Percentiles rank a stretch among this genome's conserved stretches.
Conservation (phyloP, 1,140 invertebrate genomes). For the Aphidius ervi region DNA sequence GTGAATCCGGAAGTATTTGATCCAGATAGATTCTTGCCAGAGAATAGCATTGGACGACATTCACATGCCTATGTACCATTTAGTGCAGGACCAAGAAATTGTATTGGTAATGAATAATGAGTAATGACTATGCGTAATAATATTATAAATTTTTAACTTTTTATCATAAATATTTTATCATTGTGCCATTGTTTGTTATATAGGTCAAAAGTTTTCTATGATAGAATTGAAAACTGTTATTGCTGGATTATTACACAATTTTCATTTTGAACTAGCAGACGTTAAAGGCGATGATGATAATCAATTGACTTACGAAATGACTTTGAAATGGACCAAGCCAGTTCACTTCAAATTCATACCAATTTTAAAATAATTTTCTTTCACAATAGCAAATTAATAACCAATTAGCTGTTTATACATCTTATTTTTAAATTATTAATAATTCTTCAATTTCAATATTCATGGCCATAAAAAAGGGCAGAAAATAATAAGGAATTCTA, state of each 20-base stretch:
- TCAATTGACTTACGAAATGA: constrained; percentile 29
- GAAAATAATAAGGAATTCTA: no score
- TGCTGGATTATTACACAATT: constrained; percentile 64
- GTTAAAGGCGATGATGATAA: constrained; percentile 27
- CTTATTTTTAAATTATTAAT: no score
- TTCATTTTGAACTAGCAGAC: constrained; percentile 49
- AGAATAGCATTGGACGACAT: constrained; percentile 53
- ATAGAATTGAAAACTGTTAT: constrained; percentile 71
- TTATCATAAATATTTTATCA: not conserved
- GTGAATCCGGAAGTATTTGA: constrained; percentile 22
- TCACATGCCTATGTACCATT: constrained; percentile 64
- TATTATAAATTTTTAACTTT: not conserved
- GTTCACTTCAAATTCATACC: constrained; percentile 35
- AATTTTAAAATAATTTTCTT: constrained; percentile 19
- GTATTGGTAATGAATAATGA: constrained; percentile 56
- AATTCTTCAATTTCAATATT: no score
- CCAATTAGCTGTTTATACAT: no score
- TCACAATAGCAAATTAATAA: no score
- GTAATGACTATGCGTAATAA: not conserved
- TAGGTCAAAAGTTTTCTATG: constrained; percentile 76
- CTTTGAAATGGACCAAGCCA: constrained; percentile 32
- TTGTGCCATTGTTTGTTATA: constrained; percentile 18
- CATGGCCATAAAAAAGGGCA: no score
- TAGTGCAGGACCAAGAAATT: constrained; percentile 68
- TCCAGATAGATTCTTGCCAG: constrained; percentile 54